Conservation (phyloP, 2,888 invertebrate genomes). For the Drosophila ezoana region DNA sequence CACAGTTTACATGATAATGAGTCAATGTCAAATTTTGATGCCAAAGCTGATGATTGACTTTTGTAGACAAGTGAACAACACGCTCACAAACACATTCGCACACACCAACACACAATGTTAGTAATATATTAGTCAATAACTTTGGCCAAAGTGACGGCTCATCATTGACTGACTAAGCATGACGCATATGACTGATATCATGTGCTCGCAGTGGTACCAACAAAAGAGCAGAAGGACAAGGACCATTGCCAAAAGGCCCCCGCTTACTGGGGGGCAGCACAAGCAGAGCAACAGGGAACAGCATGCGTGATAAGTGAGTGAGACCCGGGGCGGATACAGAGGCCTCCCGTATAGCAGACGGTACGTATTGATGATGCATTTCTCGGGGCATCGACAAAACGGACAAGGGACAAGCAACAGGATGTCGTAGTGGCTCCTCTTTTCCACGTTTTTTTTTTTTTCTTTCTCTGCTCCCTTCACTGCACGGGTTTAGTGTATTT, state of each 20-base stretch:
- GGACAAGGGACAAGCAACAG: conserved; percentile 27
- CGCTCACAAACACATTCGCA: conserved; percentile 6
- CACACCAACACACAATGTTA: conserved; percentile 7
- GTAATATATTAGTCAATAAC: conserved; percentile 74
- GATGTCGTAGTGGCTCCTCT: conserved; percentile 46
- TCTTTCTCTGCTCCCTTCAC: conserved; percentile 7
- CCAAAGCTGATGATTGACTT: conserved; percentile 30
- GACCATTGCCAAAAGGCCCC: conserved; percentile 32
- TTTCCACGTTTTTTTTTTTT: conserved; percentile 21
- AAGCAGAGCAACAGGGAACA: conserved; percentile 24
- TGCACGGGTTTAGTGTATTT: conserved; percentile 59
- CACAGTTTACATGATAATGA: conserved; percentile 8
- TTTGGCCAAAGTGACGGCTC: conserved; percentile 40
- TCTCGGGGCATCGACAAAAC: conserved; percentile 62
- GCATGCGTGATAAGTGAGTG: conserved; percentile 55
- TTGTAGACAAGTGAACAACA: conserved; percentile 31
- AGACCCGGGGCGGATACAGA: conserved; percentile 15
- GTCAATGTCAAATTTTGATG: conserved; percentile 13
- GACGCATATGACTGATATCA: conserved; percentile 48
- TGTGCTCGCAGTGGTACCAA: conserved; percentile 7
- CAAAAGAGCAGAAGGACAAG: conserved; percentile 4
- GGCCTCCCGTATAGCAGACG: conserved; percentile 1
- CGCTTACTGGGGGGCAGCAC: conserved; percentile 3
- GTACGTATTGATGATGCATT: conserved; percentile 77
- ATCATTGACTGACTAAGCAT: conserved; percentile 60